Evolutionary conservation across 23 tunicate genomes (phyloP).

Genomic region (Clavelina lepadiformis): DNA sequence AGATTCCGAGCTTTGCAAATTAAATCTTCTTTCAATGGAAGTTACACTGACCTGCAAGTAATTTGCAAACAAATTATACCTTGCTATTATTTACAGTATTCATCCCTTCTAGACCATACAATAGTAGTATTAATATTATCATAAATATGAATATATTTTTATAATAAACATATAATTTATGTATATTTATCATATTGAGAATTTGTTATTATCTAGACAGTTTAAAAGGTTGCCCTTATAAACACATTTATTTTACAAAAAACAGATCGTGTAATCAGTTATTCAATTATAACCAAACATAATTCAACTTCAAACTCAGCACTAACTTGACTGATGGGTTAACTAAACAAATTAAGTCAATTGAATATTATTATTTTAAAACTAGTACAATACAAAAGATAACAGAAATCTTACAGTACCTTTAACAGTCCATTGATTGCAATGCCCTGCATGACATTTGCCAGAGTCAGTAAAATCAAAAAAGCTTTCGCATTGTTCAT

Average conservation of each 20-base stretch:
- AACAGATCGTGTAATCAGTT: neutral
- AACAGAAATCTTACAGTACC: conserved; percentile 9
- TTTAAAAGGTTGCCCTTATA: too few species aligned
- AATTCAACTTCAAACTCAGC: too few species aligned
- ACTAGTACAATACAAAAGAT: too few species aligned
- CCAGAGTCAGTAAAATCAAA: conserved; percentile 55
- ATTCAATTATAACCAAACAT: too few species aligned
- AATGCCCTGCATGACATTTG: conserved; percentile 70
- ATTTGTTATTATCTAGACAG: too few species aligned
- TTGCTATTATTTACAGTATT: too few species aligned
- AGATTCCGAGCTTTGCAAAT: conserved; percentile 62
- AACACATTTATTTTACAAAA: neutral
- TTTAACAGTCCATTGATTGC: conserved; percentile 69
- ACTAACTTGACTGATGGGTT: too few species aligned
- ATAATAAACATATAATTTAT: neutral
- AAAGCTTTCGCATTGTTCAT: conserved; percentile 81
- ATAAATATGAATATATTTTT: neutral
- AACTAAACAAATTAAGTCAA: neutral
- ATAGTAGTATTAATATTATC: neutral
- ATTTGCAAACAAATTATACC: neutral
- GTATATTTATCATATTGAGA: too few species aligned
- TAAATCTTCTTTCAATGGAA: conserved; percentile 67
- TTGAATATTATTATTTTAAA: neutral
- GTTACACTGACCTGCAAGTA: conserved; percentile 64
- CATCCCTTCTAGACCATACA: too few species aligned